Evolutionary conservation across 2,888 invertebrate species (phyloP), one percentile per base, ranked within the genome.

Genomic region (Phytoseiulus persimilis): DNA sequence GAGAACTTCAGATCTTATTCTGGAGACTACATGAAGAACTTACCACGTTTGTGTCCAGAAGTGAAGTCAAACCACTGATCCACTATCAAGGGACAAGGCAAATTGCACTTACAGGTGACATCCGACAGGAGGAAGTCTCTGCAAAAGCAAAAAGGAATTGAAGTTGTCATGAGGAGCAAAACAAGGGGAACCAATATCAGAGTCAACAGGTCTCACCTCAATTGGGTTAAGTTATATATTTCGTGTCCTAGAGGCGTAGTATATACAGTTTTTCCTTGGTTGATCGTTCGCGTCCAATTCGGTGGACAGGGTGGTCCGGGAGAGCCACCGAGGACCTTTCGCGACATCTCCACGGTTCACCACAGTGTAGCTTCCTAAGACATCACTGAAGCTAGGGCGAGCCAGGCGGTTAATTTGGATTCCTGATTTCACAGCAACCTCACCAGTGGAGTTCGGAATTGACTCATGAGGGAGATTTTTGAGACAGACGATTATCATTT

Each of bases 221-320:
- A 31, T 23, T 87, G 87, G 9, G 32, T 87, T 9, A 45, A 28
- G 14, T 87, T 87, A 87, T 33, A 45, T 39, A 87, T 87, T n/a
- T 87, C 87, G 87, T 87, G 87, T 6, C 87, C 87, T 39, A 87
- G 31, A 14, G 87, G 39, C n/a, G 87, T 87, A 5, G 39, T 31
- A 33, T 87, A 87, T n/a, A 32, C 87, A 87, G 45, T 31, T 33
- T 87, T 33, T 6, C 87, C 87, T 18, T 87, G 87, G 23, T 32
- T 87, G 39, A 87, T 45, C n/a, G 45, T 39, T n/a, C 87, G 87
- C n/a, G 87, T 87, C 87, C 87, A 87, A 23, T 45, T 45, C 39
- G 87, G 87, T n/a, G 87, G 87, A 45, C 87, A 87, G 28, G 87
- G 87, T 11, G 87, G 87, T 87, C 87, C 87, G 31, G 87, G 87